Evolutionary conservation across 2,888 invertebrate species (phyloP).

Genomic region (Aphidius colemani): DNA sequence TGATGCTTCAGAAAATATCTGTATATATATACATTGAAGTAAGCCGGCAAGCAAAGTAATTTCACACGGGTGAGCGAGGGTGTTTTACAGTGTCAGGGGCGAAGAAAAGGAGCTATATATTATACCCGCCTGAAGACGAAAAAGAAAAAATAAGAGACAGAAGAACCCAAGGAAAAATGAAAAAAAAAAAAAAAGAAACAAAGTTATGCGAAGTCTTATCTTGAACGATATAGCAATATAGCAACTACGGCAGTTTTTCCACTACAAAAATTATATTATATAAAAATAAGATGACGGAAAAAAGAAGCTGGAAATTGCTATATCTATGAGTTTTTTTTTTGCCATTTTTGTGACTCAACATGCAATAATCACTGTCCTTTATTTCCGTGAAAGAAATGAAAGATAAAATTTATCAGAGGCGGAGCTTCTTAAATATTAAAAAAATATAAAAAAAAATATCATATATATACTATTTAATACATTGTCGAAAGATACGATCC

Average conservation of each 20-base stretch:
- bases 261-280: slow-evolving; percentile 53
- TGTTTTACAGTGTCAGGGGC: slow-evolving; percentile 29
- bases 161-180: not conserved
- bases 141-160: not conserved
- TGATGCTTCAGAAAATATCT: slow-evolving; percentile 34
- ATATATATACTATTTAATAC: slow-evolving; percentile 15
- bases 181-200: slow-evolving; percentile 3
- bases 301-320: not conserved
- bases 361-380: not conserved
- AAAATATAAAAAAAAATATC: not conserved
- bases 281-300: not conserved
- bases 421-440: not conserved
- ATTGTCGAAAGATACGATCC: slow-evolving; percentile 32
- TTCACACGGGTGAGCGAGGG: slow-evolving; percentile 55
- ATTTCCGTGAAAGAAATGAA: not conserved
- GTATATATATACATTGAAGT: slow-evolving; percentile 51
- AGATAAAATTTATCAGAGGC: not conserved
- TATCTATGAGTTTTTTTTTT: not conserved
- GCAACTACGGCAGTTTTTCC: slow-evolving; percentile 18
- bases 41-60: slow-evolving; percentile 60
- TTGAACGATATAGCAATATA: slow-evolving; percentile 38
- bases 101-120: not conserved
- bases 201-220: slow-evolving; percentile 47
- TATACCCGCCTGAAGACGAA: too few species aligned
- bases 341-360: not conserved